Evolutionary conservation across 1,140 invertebrate genomes (phyloP), one percentile per base, ranked within the genome.

Genomic region (Penaeus chinensis): DNA sequence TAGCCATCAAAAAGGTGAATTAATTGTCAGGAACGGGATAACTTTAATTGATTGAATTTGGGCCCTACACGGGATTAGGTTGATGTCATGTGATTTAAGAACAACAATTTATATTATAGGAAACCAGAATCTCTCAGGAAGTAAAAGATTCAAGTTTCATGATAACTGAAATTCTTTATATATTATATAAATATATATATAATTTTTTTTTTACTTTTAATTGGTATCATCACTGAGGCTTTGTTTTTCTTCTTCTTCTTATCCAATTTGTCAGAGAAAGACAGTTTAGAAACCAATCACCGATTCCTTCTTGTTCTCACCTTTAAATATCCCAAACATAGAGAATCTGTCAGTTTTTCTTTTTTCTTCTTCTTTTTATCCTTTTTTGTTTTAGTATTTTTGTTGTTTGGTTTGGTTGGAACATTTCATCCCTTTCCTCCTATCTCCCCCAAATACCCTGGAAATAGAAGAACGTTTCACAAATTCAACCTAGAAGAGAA

Each of bases 41-140:
- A 54, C 54, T 13, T 54, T 54, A 54, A 54, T 54, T 54, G 54
- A 54, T 54, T 54, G 54, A 54, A 54, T 54, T 54, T 54, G 10
- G 54, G 54, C 54, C 5, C 54, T 54, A n/a, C n/a, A 11, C 10
- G 54, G 54, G 54, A 54, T 54, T 54, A 54, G 54, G 54, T 16
- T 54, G 54, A 54, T 16, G 54, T 54, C 54, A 54, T 54, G 10
- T 54, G 54, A 54, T n/a, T 54, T 54, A 54, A 54, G 16, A 54
- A 16, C 54, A 54, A n/a, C n/a, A 16, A 54, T 11, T 54, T 54
- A 54, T 54, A 85, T 61, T 47, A 42, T 78, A 62, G n/a, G 74
- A 85, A 78, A 76, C 83, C 83, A 78, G 83, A 78, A 85, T 61
- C 74, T 85, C 83, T 85, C 83, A 85, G 74, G 83, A 76, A 85